Percentiles rank a stretch among this genome's conserved stretches.
phyloP scores from a whole-genome alignment of 2,888 invertebrate species.

The Branchinecta sandiegonensis region DNA sequence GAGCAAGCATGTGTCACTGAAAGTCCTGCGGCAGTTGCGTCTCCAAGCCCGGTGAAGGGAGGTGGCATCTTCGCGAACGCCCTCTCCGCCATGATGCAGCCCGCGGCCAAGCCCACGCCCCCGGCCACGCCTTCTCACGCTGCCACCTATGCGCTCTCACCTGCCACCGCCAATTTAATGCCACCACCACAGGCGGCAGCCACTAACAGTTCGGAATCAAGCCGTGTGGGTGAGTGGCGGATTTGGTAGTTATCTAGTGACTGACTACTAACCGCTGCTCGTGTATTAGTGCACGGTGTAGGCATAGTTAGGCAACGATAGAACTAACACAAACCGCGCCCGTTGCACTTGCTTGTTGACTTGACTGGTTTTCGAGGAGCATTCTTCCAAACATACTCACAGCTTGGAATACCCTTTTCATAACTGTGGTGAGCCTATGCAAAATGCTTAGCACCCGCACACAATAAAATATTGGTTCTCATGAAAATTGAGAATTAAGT shows the following conservation, averaged over 20 bases:
- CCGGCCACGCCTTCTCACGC: slow-evolving; percentile 13
- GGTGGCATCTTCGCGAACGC: slow-evolving; percentile 4
- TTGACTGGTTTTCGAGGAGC: too few species aligned
- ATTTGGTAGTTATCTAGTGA: neutral
- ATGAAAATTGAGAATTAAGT: too few species aligned
- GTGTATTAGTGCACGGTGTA: slow-evolving; percentile 3
- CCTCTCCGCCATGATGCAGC: slow-evolving; percentile 11
- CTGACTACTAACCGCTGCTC: slow-evolving; percentile 13
- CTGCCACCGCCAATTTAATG: neutral
- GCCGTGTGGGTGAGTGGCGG: slow-evolving; percentile 14
- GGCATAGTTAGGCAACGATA: too few species aligned
- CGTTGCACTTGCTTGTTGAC: too few species aligned
- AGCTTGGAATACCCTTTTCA: too few species aligned
- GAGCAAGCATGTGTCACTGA: slow-evolving; percentile 13
- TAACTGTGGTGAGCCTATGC: too few species aligned
- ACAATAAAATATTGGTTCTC: too few species aligned
- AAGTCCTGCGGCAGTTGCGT: neutral
- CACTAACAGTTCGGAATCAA: slow-evolving; percentile 5
- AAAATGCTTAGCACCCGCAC: too few species aligned
- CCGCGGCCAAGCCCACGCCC: neutral
- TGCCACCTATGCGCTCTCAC: neutral
- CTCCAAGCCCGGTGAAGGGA: neutral
- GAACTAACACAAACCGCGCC: too few species aligned
- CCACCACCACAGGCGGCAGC: neutral
- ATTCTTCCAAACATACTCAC: too few species aligned